Conservation (phyloP, 2,797 vertebrate species). For the Argya squamiceps region DNA sequence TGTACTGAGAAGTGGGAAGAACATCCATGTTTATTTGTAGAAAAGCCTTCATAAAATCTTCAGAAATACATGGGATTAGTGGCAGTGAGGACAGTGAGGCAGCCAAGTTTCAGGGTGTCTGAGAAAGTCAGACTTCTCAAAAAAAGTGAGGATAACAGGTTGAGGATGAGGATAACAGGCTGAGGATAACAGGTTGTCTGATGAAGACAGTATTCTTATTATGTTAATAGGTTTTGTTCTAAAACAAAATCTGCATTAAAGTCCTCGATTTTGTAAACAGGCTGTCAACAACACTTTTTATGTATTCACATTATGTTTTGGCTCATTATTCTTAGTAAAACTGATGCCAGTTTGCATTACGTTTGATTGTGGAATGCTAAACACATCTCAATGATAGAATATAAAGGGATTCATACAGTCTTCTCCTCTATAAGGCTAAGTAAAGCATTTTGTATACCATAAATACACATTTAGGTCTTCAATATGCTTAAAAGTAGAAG, state of each 20-base stretch:
- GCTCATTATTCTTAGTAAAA: slow-evolving; percentile 21
- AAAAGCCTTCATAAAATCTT: neutral
- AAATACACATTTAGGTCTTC: neutral
- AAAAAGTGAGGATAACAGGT: neutral
- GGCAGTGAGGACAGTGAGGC: neutral
- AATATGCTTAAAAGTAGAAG: neutral
- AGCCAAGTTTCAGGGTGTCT: neutral
- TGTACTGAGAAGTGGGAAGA: neutral
- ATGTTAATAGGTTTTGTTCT: neutral
- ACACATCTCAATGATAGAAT: neutral
- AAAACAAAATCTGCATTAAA: slow-evolving; percentile 13
- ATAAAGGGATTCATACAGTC: neutral
- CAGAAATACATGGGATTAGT: neutral
- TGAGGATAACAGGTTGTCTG: neutral
- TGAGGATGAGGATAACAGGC: neutral
- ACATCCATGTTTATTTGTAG: neutral
- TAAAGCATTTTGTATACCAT: neutral
- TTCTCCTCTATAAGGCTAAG: neutral
- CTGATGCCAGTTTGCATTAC: neutral
- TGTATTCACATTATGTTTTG: neutral
- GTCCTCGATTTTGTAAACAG: slow-evolving; percentile 34
- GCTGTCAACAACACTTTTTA: slow-evolving; percentile 22
- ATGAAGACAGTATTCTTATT: neutral
- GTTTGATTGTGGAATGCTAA: neutral
- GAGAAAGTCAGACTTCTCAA: neutral